Percentiles rank a stretch among this genome's conserved stretches.
phyloP scores from a whole-genome alignment of 2,797 vertebrate species.

The Sebastes cheni region DNA sequence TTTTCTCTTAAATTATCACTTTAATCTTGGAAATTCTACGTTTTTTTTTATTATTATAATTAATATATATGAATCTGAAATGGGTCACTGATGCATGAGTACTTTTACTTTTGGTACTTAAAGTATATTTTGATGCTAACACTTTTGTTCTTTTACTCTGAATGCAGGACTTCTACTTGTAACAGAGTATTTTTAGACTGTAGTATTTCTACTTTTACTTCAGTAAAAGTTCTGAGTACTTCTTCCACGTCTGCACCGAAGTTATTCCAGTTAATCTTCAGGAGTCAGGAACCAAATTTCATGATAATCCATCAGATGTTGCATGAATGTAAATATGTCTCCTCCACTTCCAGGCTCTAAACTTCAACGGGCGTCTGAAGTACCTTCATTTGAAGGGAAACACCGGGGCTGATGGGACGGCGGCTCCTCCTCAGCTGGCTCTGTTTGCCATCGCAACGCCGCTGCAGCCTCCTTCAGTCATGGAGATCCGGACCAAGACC shows the following conservation, averaged over 20 bases:
- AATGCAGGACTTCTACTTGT: too few species aligned
- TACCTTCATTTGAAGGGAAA: slow-evolving; percentile 58
- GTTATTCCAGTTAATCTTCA: not conserved
- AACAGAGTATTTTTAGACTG: too few species aligned
- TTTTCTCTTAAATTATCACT: too few species aligned
- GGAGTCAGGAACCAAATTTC: not conserved
- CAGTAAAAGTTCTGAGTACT: not conserved
- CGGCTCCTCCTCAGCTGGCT: slow-evolving; percentile 58
- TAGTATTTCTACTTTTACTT: not conserved
- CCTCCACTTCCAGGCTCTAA: slow-evolving; percentile 60
- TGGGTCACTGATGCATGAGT: too few species aligned
- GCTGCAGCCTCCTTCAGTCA: slow-evolving; percentile 64
- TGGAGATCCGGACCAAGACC: slow-evolving; percentile 74
- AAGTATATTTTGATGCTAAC: too few species aligned
- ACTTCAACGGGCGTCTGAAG: slow-evolving; percentile 76
- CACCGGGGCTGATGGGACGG: slow-evolving; percentile 20
- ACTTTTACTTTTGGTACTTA: too few species aligned
- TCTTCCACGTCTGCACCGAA: not conserved
- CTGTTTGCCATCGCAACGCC: slow-evolving; percentile 76
- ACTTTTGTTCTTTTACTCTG: too few species aligned
- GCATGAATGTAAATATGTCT: not conserved
- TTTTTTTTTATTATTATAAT: too few species aligned
- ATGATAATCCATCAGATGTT: not conserved
- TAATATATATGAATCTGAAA: too few species aligned
- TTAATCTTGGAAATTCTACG: too few species aligned